Percentiles rank a stretch among this genome's conserved stretches.
phyloP scores from a whole-genome alignment of 1,140 invertebrate genomes.

The Pseudomyrmex cubaensis region DNA sequence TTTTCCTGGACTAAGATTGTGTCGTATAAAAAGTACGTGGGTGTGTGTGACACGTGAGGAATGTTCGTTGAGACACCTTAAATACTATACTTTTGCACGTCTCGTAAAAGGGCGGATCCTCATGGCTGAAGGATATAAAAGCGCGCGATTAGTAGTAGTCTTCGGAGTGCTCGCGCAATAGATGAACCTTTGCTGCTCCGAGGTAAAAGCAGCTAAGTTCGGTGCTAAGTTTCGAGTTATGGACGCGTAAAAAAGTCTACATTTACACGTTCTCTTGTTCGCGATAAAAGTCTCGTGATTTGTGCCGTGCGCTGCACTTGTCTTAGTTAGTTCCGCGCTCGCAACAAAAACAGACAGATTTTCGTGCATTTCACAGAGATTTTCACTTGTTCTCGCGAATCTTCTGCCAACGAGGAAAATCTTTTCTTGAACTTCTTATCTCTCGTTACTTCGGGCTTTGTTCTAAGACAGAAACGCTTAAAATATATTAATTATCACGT shows the following conservation, averaged over 20 bases:
- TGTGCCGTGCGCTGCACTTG: neutral
- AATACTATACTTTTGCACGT: slow-evolving; percentile 35
- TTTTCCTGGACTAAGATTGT: slow-evolving; percentile 19
- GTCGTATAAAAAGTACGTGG: slow-evolving; percentile 33
- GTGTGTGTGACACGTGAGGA: slow-evolving; percentile 15
- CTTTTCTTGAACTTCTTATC: no score
- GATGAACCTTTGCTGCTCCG: slow-evolving; percentile 40
- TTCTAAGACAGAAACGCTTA: neutral
- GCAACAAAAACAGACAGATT: neutral
- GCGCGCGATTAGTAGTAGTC: slow-evolving; percentile 41
- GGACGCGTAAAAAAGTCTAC: slow-evolving; percentile 41
- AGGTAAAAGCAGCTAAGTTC: slow-evolving; percentile 14
- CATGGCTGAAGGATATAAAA: slow-evolving; percentile 50
- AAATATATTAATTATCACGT: neutral
- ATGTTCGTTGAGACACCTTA: slow-evolving; percentile 26
- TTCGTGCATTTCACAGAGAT: slow-evolving; percentile 1
- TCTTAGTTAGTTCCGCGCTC: neutral
- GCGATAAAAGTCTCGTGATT: slow-evolving; percentile 30
- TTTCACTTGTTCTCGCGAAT: neutral
- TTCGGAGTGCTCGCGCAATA: slow-evolving; percentile 31
- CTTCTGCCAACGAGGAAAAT: no score
- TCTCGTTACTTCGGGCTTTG: no score
- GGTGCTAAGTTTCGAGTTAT: slow-evolving; percentile 52
- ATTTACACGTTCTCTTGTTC: slow-evolving; percentile 30
- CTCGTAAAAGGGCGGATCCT: slow-evolving; percentile 39